Conservation (phyloP, 2,113 vertebrate genomes). For the Hemiscyllium ocellatum region DNA sequence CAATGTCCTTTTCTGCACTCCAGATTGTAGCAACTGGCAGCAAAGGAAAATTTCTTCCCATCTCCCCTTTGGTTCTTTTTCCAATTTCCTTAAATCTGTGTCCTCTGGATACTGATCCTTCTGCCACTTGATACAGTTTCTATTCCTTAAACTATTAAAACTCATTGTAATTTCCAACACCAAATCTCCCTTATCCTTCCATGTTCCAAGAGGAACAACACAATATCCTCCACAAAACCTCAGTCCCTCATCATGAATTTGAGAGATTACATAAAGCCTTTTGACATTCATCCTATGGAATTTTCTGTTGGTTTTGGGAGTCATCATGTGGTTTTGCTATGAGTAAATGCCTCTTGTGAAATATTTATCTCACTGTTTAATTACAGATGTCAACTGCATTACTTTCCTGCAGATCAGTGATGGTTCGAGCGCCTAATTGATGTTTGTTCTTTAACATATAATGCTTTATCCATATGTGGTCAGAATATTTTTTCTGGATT, state of each 20-base stretch:
- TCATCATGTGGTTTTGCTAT: not conserved
- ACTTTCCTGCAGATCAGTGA: not conserved
- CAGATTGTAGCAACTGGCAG: not conserved
- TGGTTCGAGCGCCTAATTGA: not conserved
- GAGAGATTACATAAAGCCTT: not conserved
- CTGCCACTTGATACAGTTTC: not conserved
- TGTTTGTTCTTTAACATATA: not conserved
- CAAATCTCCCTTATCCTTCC: not conserved
- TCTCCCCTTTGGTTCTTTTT: not conserved
- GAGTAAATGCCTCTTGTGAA: not conserved
- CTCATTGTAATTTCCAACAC: not conserved
- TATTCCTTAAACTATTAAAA: not conserved
- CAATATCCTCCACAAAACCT: not conserved
- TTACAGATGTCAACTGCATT: conserved; percentile 4
- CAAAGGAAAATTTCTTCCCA: not conserved
- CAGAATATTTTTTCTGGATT: not conserved
- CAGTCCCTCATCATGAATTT: not conserved
- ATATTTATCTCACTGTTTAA: not conserved
- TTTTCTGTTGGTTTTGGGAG: not conserved
- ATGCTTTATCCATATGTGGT: not conserved
- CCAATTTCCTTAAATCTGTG: not conserved
- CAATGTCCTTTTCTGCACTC: not conserved
- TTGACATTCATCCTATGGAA: not conserved
- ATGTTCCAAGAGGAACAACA: not conserved
- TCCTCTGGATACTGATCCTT: not conserved